Evolutionary conservation across 2,797 vertebrate genomes (phyloP), one percentile per base, ranked within the genome.

Genomic region (Rhabdophis nuchalis): DNA sequence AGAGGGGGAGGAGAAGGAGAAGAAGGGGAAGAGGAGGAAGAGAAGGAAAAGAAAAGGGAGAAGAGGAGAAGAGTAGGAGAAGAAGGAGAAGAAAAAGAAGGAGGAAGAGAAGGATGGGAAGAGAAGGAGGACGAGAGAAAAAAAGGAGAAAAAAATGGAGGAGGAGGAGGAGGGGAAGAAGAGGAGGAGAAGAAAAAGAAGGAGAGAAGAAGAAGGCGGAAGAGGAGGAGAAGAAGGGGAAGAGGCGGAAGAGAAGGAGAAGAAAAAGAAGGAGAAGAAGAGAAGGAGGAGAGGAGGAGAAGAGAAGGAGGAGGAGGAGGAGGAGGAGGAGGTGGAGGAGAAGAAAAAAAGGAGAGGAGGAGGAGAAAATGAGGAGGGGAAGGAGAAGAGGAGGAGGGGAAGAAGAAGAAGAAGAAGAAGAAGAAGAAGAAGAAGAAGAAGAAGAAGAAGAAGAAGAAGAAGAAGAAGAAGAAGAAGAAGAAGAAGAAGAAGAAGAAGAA

Each of bases 101-200:
- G 1, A 57, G 18, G 2, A 23, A 7, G 5, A 23, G 18, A 6
- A 23, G 5, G 18, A 56, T n/a, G n/a, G 0, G 14, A 20, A 0
- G 18, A 20, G 1, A 5, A 20, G 0, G 4, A 18, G 4, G 14
- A 20, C 0, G 4, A 7, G 0, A 14, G 7, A 9, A 0, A 23
- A 0, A 20, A 8, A 1, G 0, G 18, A 2, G 20, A 13, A n/a
- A n/a, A n/a, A n/a, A n/a, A n/a, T n/a, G 1, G 6, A 23, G 0
- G 8, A 0, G 20, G 2, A 1, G 18, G n/a, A n/a, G n/a, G n/a
- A n/a, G n/a, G n/a, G 1, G 4, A 56, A 5, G 12, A 18, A 4
- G 5, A 1, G 3, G 18, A 0, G 16, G 1, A 5, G 16, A 20
- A 1, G 56, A 6, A 0, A 16, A 56, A 1, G 56, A 20, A 1